Evolutionary conservation across 92 coral and sea anemone genomes (phyloP), one percentile per base, ranked within the genome.

Genomic region (Porites evermanni): DNA sequence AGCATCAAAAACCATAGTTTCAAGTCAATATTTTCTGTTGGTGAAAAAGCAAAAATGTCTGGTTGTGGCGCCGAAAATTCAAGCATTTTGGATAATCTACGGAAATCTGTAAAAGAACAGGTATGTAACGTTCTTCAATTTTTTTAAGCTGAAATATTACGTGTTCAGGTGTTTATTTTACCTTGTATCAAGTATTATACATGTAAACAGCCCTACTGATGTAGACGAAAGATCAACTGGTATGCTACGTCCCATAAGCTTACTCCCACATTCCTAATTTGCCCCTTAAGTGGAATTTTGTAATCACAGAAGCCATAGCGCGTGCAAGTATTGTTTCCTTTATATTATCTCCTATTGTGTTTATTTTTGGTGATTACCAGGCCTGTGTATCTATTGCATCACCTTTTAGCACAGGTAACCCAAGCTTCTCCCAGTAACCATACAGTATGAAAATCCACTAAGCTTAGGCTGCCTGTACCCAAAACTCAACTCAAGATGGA

Each of bases 101-200:
- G 95, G 74, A 89, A 92, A 77, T 86, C 94, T 4, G 95, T 94
- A 53, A 94, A 94, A 86, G 95, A 92, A 86, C 98, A 94, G 98
- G 98, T 94, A 90, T 24, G 88, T 50, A 13, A 17, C 3, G 1
- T 50, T 11, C 47, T 38, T 38, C 4, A 3, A 6, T 11, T 32
- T 32, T 1, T 20, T 3, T 5, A 2, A 20, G 85, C 12, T 53
- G 23, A 14, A 20, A 11, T 7, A 20, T n/a, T 11, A 56, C 21
- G n/a, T 53, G 56, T 51, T 23, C 9, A 12, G 11, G 79, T 6
- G 23, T 53, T 51, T 75, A 17, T 75, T 56, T 12, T 54, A 10
- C 16, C 24, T 23, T 21, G 78, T 18, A 72, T 53, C 10, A 20
- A 47, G 14, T n/a, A 6, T 17, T 20, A 2, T 19, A 2, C n/a